Evolutionary conservation across 1,140 invertebrate genomes (phyloP).

Genomic region (Steinernema khuongi): DNA sequence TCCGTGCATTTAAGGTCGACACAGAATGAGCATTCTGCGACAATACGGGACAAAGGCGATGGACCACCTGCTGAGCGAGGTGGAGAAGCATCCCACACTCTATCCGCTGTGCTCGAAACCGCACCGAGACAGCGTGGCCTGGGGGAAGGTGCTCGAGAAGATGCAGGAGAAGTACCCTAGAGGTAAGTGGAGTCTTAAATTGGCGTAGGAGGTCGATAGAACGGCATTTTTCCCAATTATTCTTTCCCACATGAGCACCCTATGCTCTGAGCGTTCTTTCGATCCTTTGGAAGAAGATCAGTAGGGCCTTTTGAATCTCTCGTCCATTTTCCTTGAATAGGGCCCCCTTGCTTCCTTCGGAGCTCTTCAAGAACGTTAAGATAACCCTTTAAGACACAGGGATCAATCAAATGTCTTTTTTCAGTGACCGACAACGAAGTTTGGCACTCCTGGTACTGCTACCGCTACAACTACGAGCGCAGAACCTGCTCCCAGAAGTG

Average conservation of each 20-base stretch:
- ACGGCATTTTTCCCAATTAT: no score
- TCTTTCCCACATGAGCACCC: no score
- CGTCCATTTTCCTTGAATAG: no score
- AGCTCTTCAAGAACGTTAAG: not conserved
- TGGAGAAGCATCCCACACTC: not conserved
- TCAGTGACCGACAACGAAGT: not conserved
- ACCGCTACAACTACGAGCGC: slow-evolving; percentile 1
- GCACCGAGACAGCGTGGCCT: not conserved
- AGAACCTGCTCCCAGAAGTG: not conserved
- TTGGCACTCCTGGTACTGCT: slow-evolving; percentile 6
- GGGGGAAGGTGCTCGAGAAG: slow-evolving; percentile 8
- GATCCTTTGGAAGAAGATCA: no score
- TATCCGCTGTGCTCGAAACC: not conserved
- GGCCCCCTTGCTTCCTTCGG: no score
- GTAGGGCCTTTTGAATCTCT: no score
- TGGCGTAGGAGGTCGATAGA: no score
- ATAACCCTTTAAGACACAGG: no score
- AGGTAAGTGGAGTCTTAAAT: slow-evolving; percentile 2
- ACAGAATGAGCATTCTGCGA: not conserved
- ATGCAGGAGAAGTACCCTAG: not conserved
- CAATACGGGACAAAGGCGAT: not conserved
- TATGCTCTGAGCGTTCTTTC: no score
- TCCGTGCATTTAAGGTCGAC: no score
- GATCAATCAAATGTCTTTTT: not conserved
- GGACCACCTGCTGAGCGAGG: not conserved